A percentile compares a stretch with the other conserved stretches of the same genome.
Conservation (phyloP, 2,888 invertebrate species). For the Troilus luridus region DNA sequence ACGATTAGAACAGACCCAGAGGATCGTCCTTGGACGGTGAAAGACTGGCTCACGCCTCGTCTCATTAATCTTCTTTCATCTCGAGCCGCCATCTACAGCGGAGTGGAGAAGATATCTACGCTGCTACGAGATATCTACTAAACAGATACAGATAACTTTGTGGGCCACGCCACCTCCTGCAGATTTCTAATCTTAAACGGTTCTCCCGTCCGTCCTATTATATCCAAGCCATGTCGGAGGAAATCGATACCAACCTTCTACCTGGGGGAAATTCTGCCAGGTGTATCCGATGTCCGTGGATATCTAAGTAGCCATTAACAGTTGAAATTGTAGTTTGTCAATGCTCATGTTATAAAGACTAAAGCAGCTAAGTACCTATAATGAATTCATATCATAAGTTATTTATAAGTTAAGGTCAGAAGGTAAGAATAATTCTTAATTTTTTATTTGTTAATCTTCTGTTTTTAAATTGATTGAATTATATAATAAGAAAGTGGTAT, state of each 20-base stretch:
- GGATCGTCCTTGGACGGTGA: constrained; percentile 40
- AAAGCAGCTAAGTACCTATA: too few relatives aligned
- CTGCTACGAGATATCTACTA: constrained; percentile 35
- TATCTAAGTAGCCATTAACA: background rate
- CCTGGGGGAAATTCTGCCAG: background rate
- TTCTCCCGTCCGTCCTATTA: constrained; percentile 32
- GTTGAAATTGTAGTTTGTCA: background rate
- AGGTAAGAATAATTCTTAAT: too few relatives aligned
- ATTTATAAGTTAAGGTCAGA: too few relatives aligned
- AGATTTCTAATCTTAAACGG: constrained; percentile 31
- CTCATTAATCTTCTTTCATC: constrained; percentile 56
- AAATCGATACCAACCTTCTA: background rate
- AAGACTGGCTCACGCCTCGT: constrained; percentile 48
- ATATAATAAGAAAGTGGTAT: too few relatives aligned
- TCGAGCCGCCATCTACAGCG: constrained; percentile 42
- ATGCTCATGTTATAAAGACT: background rate
- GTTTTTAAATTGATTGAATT: too few relatives aligned
- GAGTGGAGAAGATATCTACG: background rate
- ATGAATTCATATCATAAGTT: too few relatives aligned
- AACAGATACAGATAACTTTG: constrained; percentile 15
- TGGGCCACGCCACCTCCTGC: constrained; percentile 27
- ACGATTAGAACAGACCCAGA: constrained; percentile 28
- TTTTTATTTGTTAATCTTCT: too few relatives aligned
- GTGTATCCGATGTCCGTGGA: background rate
- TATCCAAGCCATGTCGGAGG: background rate